Base-by-base conservation (phyloP, 2,888 invertebrate genomes). In the Apodemia hepburni region DNA sequence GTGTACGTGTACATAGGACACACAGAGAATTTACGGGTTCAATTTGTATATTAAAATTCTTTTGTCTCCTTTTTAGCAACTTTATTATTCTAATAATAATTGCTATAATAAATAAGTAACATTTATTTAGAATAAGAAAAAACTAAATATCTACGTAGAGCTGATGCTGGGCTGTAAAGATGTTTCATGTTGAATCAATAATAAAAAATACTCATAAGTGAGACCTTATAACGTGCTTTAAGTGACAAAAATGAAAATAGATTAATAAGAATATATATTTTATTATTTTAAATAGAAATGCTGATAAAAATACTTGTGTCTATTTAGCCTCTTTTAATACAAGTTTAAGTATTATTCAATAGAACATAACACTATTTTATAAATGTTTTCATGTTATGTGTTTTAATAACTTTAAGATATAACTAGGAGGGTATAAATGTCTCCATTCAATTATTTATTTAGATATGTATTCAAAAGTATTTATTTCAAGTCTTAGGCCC, bases 311-410 rank as follows among this genome's bases (percentile, higher is more conserved):
- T 51, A 51, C 17, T 51, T 22, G 51, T 51, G 18, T 51, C 18
- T 51, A 51, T 51, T 22, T 51, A 51, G 22, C 9, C 51, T 51
- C 18, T 51, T 51, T 51, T 51, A 51, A 51, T 22, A 38, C 38
- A 61, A 12, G 22, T 35, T 42, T 22, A 38, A 45, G 45, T 61
- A 58, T 42, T n/a, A 57, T 58, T 58, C 29, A 61, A 58, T 29
- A 49, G 35, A 27, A 58, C 38, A 11, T 57, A 61, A 47, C 45
- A 61, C 61, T 61, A 61, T 61, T 61, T 61, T 61, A 45, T 61
- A 61, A 59, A 59, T 59, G 42, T 59, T 59, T 59, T 59, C 18
- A 38, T 42, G 59, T 38, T 59, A 42, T 42, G 35, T 17, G 42
- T 15, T 59, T 59, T 42, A 59, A 42, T 35, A 45, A 17, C 59